phyloP scores from a whole-genome alignment of 2,888 invertebrate species.

The Flabesymbios commensalis region DNA sequence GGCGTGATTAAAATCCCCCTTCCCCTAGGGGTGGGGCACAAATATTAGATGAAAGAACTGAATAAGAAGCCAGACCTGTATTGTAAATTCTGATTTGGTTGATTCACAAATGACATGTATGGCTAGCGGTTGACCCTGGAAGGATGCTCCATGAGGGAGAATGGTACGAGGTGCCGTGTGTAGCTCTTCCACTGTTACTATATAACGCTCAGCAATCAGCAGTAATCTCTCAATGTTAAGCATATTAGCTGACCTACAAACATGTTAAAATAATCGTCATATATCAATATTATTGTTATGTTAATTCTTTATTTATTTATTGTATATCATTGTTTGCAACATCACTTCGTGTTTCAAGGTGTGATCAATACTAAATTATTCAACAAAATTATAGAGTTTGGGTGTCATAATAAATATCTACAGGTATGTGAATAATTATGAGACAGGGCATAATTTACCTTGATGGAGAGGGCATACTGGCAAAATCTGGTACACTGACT shows the following conservation, averaged over 20 bases:
- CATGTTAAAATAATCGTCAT: not conserved
- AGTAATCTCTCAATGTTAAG: conserved; percentile 62
- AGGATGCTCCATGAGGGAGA: conserved; percentile 64
- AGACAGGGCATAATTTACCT: conserved; percentile 42
- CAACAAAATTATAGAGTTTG: no score
- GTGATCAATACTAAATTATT: no score
- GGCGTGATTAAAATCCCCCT: no score
- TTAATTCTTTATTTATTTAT: no score
- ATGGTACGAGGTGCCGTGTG: conserved; percentile 60
- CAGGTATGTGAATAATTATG: no score
- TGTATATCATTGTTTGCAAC: no score
- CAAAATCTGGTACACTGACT: conserved; percentile 59
- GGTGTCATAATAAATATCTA: no score
- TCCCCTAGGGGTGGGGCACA: no score
- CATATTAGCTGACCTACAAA: conserved; percentile 48
- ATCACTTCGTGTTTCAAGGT: no score
- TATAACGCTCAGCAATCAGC: conserved; percentile 62
- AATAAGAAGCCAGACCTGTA: no score
- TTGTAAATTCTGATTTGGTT: conserved; percentile 55
- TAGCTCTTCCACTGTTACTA: conserved; percentile 62
- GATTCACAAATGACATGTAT: conserved; percentile 59
- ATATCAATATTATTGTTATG: no score
- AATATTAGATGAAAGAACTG: no score
- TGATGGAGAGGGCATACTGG: conserved; percentile 56
- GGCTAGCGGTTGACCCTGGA: conserved; percentile 61